A percentile compares a stretch with the other conserved stretches of the same genome.
Evolutionary conservation across 2,888 invertebrate species (phyloP).

Genomic region (Sphinx pinastri): DNA sequence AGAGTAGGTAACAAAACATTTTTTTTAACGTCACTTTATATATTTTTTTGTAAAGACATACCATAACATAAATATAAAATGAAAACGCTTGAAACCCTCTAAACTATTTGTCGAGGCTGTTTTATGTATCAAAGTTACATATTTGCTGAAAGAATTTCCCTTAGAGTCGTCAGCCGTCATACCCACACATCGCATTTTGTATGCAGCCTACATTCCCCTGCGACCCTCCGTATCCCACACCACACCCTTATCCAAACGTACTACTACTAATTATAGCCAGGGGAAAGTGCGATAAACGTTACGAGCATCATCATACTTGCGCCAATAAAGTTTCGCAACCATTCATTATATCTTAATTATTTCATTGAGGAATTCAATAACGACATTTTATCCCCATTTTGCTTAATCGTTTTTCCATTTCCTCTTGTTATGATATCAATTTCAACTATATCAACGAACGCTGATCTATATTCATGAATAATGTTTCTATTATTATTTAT

Average conservation of each 20-base stretch:
- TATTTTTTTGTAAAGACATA: no score
- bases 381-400: slow-evolving; percentile 31
- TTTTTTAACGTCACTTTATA: no score
- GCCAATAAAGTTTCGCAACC: slow-evolving; percentile 52
- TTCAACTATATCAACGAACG: no score
- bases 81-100: no score
- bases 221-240: slow-evolving; percentile 13
- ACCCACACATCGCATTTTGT: neutral
- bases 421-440: neutral
- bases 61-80: no score
- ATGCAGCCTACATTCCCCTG: slow-evolving; percentile 47
- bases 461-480: no score
- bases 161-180: neutral
- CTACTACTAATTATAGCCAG: slow-evolving; percentile 35
- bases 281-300: slow-evolving; percentile 29
- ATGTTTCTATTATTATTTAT: no score
- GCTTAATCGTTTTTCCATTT: slow-evolving; percentile 25
- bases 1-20: no score
- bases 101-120: no score
- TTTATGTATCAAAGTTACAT: neutral
- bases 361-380: slow-evolving; percentile 50
- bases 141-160: neutral
- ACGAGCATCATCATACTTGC: slow-evolving; percentile 51
- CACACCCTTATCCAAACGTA: slow-evolving; percentile 22
- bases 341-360: slow-evolving; percentile 61